Base-by-base conservation (phyloP, 2,113 vertebrate genomes). In the Tachuris rubrigastra region DNA sequence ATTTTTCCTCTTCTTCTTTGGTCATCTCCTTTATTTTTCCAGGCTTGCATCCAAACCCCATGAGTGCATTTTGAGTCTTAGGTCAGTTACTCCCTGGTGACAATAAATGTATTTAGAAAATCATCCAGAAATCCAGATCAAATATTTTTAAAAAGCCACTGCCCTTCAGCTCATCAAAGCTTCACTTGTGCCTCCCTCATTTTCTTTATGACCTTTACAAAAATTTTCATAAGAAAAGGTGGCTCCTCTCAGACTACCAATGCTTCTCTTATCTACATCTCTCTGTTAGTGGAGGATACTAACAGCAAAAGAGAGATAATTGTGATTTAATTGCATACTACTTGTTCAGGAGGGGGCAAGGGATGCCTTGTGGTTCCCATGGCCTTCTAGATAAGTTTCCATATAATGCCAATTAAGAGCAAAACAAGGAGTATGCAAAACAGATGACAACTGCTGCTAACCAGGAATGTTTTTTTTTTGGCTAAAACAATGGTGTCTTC, bases 341-440 rank as follows among this genome's bases (percentile, higher is more conserved):
- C 82, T 92, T 92, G 65, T 82, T 97, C 85, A 94, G 42, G 71
- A 67, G n/a, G 27, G 46, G 39, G 8, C 37, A 46, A 92, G 74
- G 62, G 46, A 87, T 90, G 94, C 56, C 90, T 96, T 96, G 94
- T 93, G 75, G 96, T 98, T 98, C 98, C 98, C 98, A 98, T 98
- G 98, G 97, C 96, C 97, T 96, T 97, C 88, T 87, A 97, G 97
- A 92, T 98, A 85, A 90, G 69, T 96, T 96, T 97, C 92, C 83
- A 95, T 97, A 97, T 97, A 96, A 97, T 84, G 95, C 93, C 94
- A 97, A 96, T 98, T 97, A 98, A 97, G 93, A 95, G 87, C 55
- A 96, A 89, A 96, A 95, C 81, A 94, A 96, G 97, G 96, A 96
- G 77, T 96, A 94, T 96, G 96, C 93, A 92, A 95, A 96, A 62